Percentiles rank a stretch among this genome's conserved stretches.
These are phyloP conservation scores for Colossoma macropomum DNA, from an alignment of 2,113 vertebrate species.

Conservation along the genomic window DNA sequence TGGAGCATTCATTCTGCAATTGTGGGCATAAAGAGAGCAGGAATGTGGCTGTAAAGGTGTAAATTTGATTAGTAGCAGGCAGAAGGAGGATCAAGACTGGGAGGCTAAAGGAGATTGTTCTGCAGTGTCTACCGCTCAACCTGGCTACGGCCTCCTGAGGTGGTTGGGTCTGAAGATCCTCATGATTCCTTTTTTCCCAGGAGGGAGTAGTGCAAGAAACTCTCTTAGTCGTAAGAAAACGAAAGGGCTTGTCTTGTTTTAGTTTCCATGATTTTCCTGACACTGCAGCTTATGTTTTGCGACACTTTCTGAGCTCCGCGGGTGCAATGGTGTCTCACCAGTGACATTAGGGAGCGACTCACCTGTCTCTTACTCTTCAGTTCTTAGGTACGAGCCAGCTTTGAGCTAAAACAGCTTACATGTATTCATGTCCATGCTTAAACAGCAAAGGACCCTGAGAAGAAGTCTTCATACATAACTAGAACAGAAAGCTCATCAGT, in stretches of 20 bases:
- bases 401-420: neutral
- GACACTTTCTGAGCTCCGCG: neutral
- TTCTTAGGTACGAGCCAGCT: neutral
- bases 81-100: neutral
- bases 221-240: neutral
- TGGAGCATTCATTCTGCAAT: neutral
- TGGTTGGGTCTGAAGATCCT: neutral
- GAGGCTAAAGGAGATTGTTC: neutral
- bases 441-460: no score
- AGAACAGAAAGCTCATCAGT: conserved; percentile 11
- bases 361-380: neutral
- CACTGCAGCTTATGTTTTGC: neutral
- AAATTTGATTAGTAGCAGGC: neutral
- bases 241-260: neutral
- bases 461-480: neutral
- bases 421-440: neutral
- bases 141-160: neutral
- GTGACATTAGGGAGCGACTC: neutral
- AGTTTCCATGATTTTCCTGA: neutral
- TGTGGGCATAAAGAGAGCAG: neutral
- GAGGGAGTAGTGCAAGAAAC: neutral
- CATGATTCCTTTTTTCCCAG: neutral
- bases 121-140: conserved; percentile 15
- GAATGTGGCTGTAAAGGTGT: conserved; percentile 6
- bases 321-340: neutral